Percentiles rank a stretch among this genome's conserved stretches.
phyloP scores from a whole-genome alignment of 2,888 invertebrate genomes.

The Eupeodes luniger region DNA sequence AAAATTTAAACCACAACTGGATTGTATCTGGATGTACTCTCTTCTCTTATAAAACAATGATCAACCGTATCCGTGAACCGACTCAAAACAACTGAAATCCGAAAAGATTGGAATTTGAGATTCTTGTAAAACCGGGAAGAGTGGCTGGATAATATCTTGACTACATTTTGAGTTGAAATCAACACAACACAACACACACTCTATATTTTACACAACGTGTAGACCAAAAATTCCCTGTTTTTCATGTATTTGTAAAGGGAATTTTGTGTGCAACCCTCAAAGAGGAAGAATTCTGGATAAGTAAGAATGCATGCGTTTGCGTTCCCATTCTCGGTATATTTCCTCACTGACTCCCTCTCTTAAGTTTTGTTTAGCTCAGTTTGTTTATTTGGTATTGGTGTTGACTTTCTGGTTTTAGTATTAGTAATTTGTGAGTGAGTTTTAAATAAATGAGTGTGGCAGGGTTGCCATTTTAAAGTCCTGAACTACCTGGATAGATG shows the following conservation, averaged over 20 bases:
- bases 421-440: constrained; percentile 4
- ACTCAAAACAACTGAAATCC: constrained; percentile 68
- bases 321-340: constrained; percentile 2
- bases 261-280: not conserved
- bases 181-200: too few species aligned
- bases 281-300: not conserved
- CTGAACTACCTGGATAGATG: too few species aligned
- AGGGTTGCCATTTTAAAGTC: too few species aligned
- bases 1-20: constrained; percentile 20
- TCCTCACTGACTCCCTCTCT: not conserved
- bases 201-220: not conserved
- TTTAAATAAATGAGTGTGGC: not conserved
- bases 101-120: constrained; percentile 51
- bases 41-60: not conserved
- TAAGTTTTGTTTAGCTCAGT: too few species aligned
- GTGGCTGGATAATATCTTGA: not conserved
- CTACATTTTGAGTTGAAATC: constrained; percentile 32
- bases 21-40: too few species aligned
- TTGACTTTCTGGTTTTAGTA: not conserved
- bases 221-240: constrained; percentile 29
- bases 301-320: not conserved
- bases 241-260: constrained; percentile 15
- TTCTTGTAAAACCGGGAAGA: constrained; percentile 55
- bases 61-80: constrained; percentile 66
- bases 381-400: not conserved